A percentile compares a stretch with the other conserved stretches of the same genome.
These are phyloP conservation scores for Nasonia vitripennis DNA, from an alignment of 1,140 invertebrate species.

Conservation along the genomic window DNA sequence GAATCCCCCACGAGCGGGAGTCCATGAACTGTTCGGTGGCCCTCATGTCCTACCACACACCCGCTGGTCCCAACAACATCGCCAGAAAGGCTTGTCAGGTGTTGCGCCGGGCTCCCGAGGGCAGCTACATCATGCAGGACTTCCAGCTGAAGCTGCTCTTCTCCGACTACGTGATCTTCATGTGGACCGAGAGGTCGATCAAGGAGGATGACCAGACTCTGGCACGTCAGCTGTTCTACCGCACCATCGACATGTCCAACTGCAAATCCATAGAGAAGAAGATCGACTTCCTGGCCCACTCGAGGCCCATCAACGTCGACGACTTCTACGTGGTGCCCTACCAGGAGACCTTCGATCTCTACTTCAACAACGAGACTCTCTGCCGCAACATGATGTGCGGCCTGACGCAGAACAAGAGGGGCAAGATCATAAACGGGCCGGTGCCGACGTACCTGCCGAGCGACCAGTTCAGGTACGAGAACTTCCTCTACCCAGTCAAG, in stretches of 20 bases:
- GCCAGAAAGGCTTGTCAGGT: neutral
- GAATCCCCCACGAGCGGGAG: neutral
- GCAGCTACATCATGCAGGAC: neutral
- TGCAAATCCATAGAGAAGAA: neutral
- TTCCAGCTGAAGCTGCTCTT: neutral
- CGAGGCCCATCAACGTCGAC: neutral
- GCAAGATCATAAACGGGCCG: neutral
- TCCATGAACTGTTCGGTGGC: neutral
- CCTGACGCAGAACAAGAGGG: neutral
- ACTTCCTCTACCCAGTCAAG: neutral
- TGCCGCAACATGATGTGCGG: slow-evolving; percentile 12
- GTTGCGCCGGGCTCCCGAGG: neutral
- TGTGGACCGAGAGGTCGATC: neutral
- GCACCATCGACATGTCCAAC: neutral
- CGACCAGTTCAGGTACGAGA: neutral
- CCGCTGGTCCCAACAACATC: neutral
- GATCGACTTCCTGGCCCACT: neutral
- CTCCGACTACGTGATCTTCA: neutral
- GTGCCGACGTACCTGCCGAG: slow-evolving; percentile 2
- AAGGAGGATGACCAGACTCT: neutral
- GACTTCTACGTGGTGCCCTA: slow-evolving; percentile 15
- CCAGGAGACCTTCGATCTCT: slow-evolving; percentile 8
- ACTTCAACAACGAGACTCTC: neutral
- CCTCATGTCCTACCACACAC: neutral
- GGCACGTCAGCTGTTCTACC: neutral